These are phyloP conservation scores for Xestoiulus laeticollis DNA, from an alignment of 2,888 invertebrate genomes.

Conservation along the genomic window DNA sequence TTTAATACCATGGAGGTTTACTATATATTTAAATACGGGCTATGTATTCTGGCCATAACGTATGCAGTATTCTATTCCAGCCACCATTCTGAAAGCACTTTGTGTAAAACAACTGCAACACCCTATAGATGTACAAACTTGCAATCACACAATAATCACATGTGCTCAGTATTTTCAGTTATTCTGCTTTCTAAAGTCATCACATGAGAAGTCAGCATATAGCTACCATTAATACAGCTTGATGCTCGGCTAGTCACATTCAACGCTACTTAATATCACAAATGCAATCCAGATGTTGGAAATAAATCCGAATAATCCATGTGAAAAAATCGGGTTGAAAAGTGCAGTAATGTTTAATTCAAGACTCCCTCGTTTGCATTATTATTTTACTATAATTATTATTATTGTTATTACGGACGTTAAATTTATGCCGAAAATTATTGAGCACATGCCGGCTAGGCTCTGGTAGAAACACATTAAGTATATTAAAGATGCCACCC, in stretches of 20 bases:
- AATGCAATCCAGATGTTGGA: neutral
- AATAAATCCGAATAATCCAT: neutral
- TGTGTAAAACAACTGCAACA: too few relatives aligned
- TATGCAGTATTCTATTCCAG: too few relatives aligned
- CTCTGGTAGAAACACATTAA: neutral
- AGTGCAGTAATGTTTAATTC: neutral
- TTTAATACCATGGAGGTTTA: too few relatives aligned
- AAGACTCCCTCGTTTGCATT: neutral
- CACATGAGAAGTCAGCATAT: neutral
- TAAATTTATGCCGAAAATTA: neutral
- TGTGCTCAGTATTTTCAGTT: neutral
- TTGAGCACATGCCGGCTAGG: neutral
- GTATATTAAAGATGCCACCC: neutral
- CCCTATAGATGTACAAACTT: too few relatives aligned
- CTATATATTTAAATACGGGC: too few relatives aligned
- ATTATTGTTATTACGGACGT: neutral
- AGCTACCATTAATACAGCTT: neutral
- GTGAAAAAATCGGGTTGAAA: neutral
- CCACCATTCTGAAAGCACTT: too few relatives aligned
- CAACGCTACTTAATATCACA: neutral
- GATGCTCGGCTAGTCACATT: neutral
- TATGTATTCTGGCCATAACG: too few relatives aligned
- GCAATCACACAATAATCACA: neutral
- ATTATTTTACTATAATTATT: neutral
- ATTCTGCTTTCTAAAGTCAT: neutral